Evolutionary conservation across 2,113 vertebrate genomes (phyloP).

Genomic region (Coptodon bakossiorum): DNA sequence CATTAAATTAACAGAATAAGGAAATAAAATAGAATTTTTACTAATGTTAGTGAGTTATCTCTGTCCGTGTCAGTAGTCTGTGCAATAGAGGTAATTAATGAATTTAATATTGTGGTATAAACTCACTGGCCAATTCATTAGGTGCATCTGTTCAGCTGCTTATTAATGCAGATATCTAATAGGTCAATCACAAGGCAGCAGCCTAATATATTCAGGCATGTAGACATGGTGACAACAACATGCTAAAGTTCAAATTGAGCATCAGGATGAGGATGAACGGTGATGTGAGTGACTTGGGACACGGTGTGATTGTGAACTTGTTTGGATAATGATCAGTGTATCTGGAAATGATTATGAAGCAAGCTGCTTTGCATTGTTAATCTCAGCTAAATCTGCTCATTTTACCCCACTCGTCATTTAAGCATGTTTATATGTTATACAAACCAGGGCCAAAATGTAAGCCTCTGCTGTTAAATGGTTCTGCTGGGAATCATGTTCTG

Average conservation of each 20-base stretch:
- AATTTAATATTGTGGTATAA: background rate
- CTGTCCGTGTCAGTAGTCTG: background rate
- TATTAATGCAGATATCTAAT: background rate
- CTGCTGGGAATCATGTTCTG: background rate
- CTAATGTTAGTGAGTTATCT: background rate
- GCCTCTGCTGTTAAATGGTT: background rate
- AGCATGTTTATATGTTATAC: background rate
- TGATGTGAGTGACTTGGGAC: background rate
- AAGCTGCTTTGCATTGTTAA: background rate
- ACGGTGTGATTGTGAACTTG: background rate
- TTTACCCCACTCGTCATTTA: background rate
- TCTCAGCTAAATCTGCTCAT: background rate
- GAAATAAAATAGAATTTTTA: background rate
- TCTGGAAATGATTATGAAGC: background rate
- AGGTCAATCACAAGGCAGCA: background rate
- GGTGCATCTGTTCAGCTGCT: background rate
- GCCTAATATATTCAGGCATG: background rate
- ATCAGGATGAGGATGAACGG: background rate
- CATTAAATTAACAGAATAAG: background rate
- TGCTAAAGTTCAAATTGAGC: background rate
- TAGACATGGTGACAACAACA: background rate
- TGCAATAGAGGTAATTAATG: background rate
- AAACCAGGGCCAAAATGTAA: background rate
- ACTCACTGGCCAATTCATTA: background rate
- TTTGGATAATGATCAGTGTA: background rate